Percentiles rank a stretch among this genome's conserved stretches.
phyloP scores from a whole-genome alignment of 2,888 invertebrate genomes.

The Habrosyne pyritoides region DNA sequence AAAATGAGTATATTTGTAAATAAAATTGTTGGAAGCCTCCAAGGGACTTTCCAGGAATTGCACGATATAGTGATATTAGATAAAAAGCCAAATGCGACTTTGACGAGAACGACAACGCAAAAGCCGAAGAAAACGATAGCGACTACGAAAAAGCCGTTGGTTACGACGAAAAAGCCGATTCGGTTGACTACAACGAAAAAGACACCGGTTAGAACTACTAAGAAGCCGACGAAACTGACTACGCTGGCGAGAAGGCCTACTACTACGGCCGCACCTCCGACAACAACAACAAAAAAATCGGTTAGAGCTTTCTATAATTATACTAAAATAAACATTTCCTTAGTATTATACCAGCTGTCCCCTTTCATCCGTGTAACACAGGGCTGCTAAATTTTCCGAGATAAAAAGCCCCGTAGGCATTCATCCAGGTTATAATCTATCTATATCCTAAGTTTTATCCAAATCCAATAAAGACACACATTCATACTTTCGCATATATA shows the following conservation, averaged over 20 bases:
- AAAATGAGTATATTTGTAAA: constrained; percentile 93
- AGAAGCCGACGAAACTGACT: constrained; percentile 65
- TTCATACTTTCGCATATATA: too few relatives aligned
- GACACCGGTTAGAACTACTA: constrained; percentile 71
- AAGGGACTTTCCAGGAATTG: constrained; percentile 91
- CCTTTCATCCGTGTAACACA: too few relatives aligned
- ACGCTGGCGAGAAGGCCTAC: constrained; percentile 55
- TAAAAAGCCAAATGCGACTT: constrained; percentile 69
- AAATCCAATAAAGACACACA: too few relatives aligned
- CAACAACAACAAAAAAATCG: constrained; percentile 63
- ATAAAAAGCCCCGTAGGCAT: too few relatives aligned
- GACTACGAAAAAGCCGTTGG: constrained; percentile 70
- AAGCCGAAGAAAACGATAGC: constrained; percentile 66
- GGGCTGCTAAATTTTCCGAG: too few relatives aligned
- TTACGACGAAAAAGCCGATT: constrained; percentile 74
- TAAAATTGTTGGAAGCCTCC: constrained; percentile 92
- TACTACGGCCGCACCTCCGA: constrained; percentile 47
- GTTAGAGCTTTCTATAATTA: constrained; percentile 43
- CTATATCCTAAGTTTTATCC: too few relatives aligned
- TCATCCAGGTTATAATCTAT: too few relatives aligned
- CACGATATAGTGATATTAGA: constrained; percentile 88
- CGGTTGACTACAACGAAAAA: constrained; percentile 68
- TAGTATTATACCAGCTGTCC: neutral
- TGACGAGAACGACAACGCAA: constrained; percentile 56
- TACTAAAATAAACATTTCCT: neutral